phyloP scores from a whole-genome alignment of 2,888 invertebrate species.

The Lamellibrachia satsuma region DNA sequence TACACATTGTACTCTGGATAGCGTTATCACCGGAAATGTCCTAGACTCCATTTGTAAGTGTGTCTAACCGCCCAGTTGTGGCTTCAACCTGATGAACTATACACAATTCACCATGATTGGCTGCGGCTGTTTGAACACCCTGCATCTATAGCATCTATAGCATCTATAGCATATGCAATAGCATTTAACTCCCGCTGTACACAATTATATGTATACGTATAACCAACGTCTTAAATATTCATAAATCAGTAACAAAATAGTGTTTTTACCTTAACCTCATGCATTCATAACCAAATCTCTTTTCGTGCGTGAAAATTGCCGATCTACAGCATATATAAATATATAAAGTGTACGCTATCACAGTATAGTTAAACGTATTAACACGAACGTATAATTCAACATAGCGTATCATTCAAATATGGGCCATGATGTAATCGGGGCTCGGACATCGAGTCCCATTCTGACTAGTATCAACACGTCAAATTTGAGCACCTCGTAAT shows the following conservation, averaged over 20 bases:
- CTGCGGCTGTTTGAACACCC: not conserved
- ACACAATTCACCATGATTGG: not conserved
- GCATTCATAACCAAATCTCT: not conserved
- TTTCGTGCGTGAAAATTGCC: not conserved
- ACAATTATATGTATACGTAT: not conserved
- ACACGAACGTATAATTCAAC: not conserved
- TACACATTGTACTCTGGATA: not conserved
- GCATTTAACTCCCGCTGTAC: too few relatives aligned
- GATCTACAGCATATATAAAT: not conserved
- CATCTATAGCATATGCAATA: too few relatives aligned
- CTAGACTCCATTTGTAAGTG: not conserved
- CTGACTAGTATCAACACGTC: not conserved
- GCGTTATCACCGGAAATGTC: not conserved
- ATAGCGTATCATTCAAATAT: not conserved
- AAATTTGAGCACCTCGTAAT: not conserved
- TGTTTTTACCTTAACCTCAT: not conserved
- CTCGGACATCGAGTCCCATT: not conserved
- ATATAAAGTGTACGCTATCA: not conserved
- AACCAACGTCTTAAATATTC: not conserved
- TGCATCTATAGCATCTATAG: not conserved
- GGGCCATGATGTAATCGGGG: too few relatives aligned
- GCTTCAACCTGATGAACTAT: not conserved
- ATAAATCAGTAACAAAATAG: not conserved
- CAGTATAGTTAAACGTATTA: not conserved
- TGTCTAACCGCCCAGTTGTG: not conserved